Evolutionary conservation across 2,113 vertebrate genomes (phyloP), one percentile per base, ranked within the genome.

Genomic region (Odontesthes bonariensis): DNA sequence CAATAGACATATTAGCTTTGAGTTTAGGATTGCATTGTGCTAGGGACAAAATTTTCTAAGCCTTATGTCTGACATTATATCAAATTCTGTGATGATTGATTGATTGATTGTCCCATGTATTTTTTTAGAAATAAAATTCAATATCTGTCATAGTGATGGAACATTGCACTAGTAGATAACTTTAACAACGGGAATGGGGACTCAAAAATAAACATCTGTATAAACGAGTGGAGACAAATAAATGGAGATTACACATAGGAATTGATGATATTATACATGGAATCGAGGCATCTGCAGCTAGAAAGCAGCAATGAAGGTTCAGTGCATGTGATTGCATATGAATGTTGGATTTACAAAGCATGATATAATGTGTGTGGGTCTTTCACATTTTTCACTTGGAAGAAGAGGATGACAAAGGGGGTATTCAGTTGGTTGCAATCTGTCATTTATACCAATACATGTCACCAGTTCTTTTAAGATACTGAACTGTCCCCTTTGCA

Each of bases 251-350:
- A 16, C 12, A 5, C 44, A 46, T 46, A 16, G 3, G 16, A 46
- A 46, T 6, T 17, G 4, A 46, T 3, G 12, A 46, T 46, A 16
- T 46, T 38, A 13, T 35, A 40, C 4, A 53, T n/a, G 42, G 60
- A 27, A n/a, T 64, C 51, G 31, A 27, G 17, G 1, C 46, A 51
- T 78, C 23, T 61, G 19, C 13, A 35, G 11, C 7, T 46, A 35
- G 11, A 75, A 59, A 60, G 7, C 52, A 31, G 6, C 5, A 56
- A 13, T 76, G 51, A 79, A 46, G 27, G 60, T 68, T 52, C 58
- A 8, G 35, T 38, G 10, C 27, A 35, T 17, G 46, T 35, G 35
- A 38, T 14, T n/a, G 31, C 5, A n/a, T 42, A 10, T 31, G 58
- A 64, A 58, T 63, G 38, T 8, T 61, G 9, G 44, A 69, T 71